Evolutionary conservation across 1,140 invertebrate genomes (phyloP).

Genomic region (Eurytemora carolleeae): DNA sequence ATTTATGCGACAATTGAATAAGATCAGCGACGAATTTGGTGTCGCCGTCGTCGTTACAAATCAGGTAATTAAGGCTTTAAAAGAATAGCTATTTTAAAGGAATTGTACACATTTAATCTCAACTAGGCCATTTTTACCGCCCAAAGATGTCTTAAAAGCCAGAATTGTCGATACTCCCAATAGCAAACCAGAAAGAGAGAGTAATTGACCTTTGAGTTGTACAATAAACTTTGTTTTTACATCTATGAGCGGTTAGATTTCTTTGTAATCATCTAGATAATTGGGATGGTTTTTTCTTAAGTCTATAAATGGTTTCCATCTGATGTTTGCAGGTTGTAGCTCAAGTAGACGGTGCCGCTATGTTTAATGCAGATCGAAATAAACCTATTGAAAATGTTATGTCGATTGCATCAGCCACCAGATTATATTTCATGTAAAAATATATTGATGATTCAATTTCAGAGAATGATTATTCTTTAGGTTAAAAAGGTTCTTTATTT

Average conservation of each 20-base stretch:
- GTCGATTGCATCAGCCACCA: slow-evolving; percentile 87
- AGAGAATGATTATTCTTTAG: too few relatives aligned
- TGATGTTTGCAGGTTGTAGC: slow-evolving; percentile 58
- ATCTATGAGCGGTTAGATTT: too few relatives aligned
- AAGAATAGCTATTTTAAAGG: neutral
- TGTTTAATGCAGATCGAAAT: slow-evolving; percentile 89
- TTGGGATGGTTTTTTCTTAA: too few relatives aligned
- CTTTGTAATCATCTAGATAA: too few relatives aligned
- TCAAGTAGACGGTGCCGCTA: slow-evolving; percentile 79
- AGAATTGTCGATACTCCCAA: too few relatives aligned
- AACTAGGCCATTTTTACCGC: too few relatives aligned
- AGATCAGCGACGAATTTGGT: slow-evolving; percentile 94
- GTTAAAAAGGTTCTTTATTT: neutral
- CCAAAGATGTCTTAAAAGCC: too few relatives aligned
- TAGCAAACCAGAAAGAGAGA: too few relatives aligned
- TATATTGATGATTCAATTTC: neutral
- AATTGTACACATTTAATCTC: too few relatives aligned
- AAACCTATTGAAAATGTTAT: slow-evolving; percentile 98
- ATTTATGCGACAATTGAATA: slow-evolving; percentile 72
- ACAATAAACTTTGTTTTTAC: too few relatives aligned
- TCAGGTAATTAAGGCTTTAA: slow-evolving; percentile 38
- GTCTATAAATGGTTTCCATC: too few relatives aligned
- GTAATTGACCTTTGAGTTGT: too few relatives aligned
- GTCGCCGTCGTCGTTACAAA: slow-evolving; percentile 96
- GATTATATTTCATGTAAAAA: slow-evolving; percentile 28